Conservation (phyloP, 2,797 vertebrate genomes). For the Graptemys geographica region DNA sequence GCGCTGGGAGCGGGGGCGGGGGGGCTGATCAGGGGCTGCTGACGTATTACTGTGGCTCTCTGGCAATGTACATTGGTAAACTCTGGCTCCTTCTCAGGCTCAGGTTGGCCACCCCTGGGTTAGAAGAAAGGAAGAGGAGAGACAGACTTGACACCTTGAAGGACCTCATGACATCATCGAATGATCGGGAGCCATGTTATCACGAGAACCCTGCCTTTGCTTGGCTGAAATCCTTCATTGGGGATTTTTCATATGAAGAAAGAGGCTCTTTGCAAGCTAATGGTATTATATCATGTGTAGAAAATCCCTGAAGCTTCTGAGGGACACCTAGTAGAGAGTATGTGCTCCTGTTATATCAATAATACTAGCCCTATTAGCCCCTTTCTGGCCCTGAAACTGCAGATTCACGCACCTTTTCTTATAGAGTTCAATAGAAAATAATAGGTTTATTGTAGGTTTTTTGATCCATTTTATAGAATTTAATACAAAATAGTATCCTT, state of each 20-base stretch:
- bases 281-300: neutral
- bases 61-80: too few species aligned
- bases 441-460: neutral
- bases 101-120: too few species aligned
- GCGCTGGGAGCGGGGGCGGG: neutral
- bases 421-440: neutral
- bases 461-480: neutral
- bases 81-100: too few species aligned
- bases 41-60: too few species aligned
- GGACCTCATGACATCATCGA: neutral
- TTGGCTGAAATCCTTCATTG: neutral
- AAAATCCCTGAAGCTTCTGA: neutral
- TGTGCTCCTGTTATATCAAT: neutral
- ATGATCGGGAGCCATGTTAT: neutral
- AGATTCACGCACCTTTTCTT: neutral
- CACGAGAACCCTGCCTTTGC: rapidly evolving
- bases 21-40: rapidly evolving
- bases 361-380: neutral
- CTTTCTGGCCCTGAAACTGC: neutral
- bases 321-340: neutral
- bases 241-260: neutral
- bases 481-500: neutral
- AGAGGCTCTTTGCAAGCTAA: neutral
- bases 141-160: neutral
- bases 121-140: neutral